Percentiles rank a stretch among this genome's conserved stretches.
Conservation (phyloP, 2,113 vertebrate genomes). For the Propithecus coquereli region DNA sequence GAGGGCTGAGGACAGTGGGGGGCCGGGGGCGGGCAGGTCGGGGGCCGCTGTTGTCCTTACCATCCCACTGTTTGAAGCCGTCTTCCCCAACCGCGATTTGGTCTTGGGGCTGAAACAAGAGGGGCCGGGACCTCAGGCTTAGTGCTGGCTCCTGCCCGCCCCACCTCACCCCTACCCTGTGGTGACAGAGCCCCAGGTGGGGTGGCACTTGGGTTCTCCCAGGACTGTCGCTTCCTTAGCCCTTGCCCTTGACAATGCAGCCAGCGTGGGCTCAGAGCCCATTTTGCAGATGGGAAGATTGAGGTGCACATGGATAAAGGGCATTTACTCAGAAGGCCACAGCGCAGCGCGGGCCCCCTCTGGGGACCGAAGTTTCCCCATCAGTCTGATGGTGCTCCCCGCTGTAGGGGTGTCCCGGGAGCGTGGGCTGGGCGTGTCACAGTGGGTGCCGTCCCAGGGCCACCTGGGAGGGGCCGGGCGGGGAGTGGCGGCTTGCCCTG, state of each 20-base stretch:
- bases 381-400: neutral
- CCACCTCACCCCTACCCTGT: neutral
- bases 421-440: neutral
- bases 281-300: neutral
- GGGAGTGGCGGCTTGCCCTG: neutral
- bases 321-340: neutral
- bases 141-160: neutral
- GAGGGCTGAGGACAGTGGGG: accelerated
- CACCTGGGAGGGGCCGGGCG: neutral
- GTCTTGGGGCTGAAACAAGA: constrained; percentile 98
- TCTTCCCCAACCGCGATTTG: constrained; percentile 97
- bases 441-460: neutral
- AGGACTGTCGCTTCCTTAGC: neutral
- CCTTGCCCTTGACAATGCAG: neutral
- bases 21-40: constrained; percentile 12
- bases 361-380: neutral
- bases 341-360: neutral
- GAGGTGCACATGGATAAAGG: too few species aligned
- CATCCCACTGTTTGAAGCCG: constrained; percentile 99
- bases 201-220: neutral
- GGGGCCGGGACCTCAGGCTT: constrained; percentile 83
- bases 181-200: neutral
- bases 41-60: constrained; percentile 84
- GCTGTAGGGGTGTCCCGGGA: accelerated
- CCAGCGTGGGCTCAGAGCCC: neutral